Conservation (phyloP, 2,888 invertebrate genomes). For the Zeuzera pyrina region DNA sequence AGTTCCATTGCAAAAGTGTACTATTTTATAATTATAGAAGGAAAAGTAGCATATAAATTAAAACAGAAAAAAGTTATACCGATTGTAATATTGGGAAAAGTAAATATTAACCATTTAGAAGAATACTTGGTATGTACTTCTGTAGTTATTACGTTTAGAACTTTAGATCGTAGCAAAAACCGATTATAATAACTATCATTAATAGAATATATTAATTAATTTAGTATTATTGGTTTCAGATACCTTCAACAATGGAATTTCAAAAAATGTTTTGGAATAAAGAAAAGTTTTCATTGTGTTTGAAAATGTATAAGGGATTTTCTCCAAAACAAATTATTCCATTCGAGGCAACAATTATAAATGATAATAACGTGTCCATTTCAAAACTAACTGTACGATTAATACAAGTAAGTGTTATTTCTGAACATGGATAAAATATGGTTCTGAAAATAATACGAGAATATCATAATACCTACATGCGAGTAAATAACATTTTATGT, state of each 20-base stretch:
- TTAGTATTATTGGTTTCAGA: slow-evolving; percentile 26
- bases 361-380: slow-evolving; percentile 40
- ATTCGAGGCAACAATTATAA: slow-evolving; percentile 39
- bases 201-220: not conserved
- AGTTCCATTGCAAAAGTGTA: slow-evolving; percentile 44
- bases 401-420: slow-evolving; percentile 48
- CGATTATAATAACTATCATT: not conserved
- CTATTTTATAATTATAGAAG: slow-evolving; percentile 43
- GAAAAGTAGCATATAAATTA: slow-evolving; percentile 32
- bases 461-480: no score
- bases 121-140: slow-evolving; percentile 33
- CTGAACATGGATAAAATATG: no score
- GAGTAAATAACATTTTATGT: no score
- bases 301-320: slow-evolving; percentile 47
- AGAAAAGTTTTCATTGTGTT: slow-evolving; percentile 27
- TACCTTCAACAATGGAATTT: slow-evolving; percentile 32
- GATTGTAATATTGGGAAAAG: slow-evolving; percentile 33
- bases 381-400: slow-evolving; percentile 35
- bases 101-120: slow-evolving; percentile 41
- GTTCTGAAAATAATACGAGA: no score
- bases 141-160: not conserved
- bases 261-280: slow-evolving; percentile 35
- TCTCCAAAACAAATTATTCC: slow-evolving; percentile 42
- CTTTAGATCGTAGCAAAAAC: not conserved
- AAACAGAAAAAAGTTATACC: slow-evolving; percentile 27